These are phyloP conservation scores for Drosophila ogumai DNA, from an alignment of 1,140 invertebrate species.

Conservation along the genomic window DNA sequence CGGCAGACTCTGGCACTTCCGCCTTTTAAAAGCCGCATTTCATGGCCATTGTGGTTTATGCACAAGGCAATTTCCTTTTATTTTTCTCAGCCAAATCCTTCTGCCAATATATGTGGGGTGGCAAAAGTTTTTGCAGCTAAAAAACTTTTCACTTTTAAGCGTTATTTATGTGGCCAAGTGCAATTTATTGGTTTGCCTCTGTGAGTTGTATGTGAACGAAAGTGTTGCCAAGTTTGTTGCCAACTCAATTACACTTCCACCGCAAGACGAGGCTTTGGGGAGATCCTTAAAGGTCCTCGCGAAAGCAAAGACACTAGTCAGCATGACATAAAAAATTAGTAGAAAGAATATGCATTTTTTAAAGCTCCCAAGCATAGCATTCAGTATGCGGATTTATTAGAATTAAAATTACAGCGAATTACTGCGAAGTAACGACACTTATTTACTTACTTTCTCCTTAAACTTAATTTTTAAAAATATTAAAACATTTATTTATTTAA, in stretches of 20 bases:
- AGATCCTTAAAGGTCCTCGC: not conserved
- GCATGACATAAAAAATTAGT: not conserved
- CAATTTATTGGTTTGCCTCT: constrained; percentile 47
- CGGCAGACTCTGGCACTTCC: constrained; percentile 3
- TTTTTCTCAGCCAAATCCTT: constrained; percentile 30
- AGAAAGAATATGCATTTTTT: no score
- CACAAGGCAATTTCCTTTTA: constrained; percentile 28
- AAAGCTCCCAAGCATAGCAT: no score
- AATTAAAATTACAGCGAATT: no score
- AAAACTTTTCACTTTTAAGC: constrained; percentile 51
- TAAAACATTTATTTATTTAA: no score
- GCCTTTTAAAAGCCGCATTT: constrained; percentile 10
- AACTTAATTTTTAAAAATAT: no score
- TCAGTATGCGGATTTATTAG: no score
- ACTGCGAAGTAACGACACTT: no score
- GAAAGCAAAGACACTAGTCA: not conserved
- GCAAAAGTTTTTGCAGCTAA: constrained; percentile 39
- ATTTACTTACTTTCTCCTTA: no score
- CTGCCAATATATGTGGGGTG: constrained; percentile 38
- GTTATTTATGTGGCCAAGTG: constrained; percentile 61
- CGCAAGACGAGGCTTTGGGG: constrained; percentile 44
- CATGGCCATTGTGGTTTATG: constrained; percentile 37
- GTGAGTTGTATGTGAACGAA: constrained; percentile 15
- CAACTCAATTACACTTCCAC: constrained; percentile 67
- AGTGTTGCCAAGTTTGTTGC: constrained; percentile 62